Evolutionary conservation across 1,140 invertebrate genomes (phyloP).

Genomic region (Bombus huntii): DNA sequence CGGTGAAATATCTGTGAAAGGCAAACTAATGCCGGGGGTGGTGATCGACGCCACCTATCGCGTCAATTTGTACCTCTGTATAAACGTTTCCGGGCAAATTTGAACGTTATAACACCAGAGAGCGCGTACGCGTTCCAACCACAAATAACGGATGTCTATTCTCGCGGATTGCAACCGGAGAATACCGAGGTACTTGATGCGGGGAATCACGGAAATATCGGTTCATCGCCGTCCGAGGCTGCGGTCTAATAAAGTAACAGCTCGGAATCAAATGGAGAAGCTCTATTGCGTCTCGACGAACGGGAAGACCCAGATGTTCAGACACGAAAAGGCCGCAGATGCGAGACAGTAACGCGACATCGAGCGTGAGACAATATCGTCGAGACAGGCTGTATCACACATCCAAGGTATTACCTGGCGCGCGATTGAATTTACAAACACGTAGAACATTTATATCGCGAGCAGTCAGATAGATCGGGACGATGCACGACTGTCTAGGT

Average conservation of each 20-base stretch:
- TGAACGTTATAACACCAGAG: not conserved
- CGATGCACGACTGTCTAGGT: not conserved
- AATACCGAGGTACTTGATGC: no score
- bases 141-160: conserved; percentile 28
- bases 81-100: conserved; percentile 9
- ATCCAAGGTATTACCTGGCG: conserved; percentile 49
- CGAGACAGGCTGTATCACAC: conserved; percentile 52
- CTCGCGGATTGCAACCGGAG: not conserved
- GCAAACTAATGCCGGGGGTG: conserved; percentile 14
- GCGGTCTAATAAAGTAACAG: conserved; percentile 44
- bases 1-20: conserved; percentile 18
- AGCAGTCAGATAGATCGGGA: not conserved
- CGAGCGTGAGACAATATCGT: conserved; percentile 56
- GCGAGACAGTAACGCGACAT: conserved; percentile 41
- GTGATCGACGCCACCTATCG: conserved; percentile 1
- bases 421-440: conserved; percentile 60
- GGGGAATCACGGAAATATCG: not conserved
- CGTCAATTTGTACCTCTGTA: conserved; percentile 4
- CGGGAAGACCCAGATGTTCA: conserved; percentile 37
- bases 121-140: not conserved
- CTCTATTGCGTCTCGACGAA: conserved; percentile 11
- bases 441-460: conserved; percentile 44
- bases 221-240: not conserved
- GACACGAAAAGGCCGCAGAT: conserved; percentile 41
- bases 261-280: conserved; percentile 26